Evolutionary conservation across 2,113 vertebrate genomes (phyloP).

Genomic region (Narcine bancroftii): DNA sequence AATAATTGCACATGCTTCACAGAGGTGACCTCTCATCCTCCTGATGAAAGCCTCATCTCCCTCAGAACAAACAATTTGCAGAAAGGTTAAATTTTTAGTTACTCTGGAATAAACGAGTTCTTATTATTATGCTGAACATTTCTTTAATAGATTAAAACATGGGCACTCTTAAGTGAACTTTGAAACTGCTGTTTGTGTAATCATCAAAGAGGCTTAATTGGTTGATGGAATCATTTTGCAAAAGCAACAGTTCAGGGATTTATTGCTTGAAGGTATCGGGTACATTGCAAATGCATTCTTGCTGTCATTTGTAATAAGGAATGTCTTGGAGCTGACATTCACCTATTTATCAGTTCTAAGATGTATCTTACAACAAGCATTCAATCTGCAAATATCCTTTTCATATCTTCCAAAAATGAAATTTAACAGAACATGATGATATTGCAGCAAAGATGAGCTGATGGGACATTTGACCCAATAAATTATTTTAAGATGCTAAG

Average conservation of each 20-base stretch:
- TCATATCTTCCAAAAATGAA: not conserved
- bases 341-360: not conserved
- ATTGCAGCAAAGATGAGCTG: not conserved
- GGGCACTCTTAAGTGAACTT: not conserved
- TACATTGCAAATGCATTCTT: not conserved
- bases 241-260: not conserved
- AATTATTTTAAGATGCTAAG: not conserved
- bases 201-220: constrained; percentile 1
- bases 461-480: not conserved
- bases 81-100: not conserved
- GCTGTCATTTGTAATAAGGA: not conserved
- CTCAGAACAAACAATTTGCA: not conserved
- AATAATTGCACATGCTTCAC: too few species aligned
- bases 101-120: not conserved
- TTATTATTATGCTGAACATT: not conserved
- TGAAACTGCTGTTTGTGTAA: not conserved
- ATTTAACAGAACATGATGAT: not conserved
- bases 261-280: not conserved
- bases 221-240: not conserved
- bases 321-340: not conserved
- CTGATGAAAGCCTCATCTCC: too few species aligned
- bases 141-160: not conserved
- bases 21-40: too few species aligned
- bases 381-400: not conserved
- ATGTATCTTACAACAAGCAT: not conserved